Evolutionary conservation across 2,888 invertebrate genomes (phyloP).

Genomic region (Polyommatus icarus): DNA sequence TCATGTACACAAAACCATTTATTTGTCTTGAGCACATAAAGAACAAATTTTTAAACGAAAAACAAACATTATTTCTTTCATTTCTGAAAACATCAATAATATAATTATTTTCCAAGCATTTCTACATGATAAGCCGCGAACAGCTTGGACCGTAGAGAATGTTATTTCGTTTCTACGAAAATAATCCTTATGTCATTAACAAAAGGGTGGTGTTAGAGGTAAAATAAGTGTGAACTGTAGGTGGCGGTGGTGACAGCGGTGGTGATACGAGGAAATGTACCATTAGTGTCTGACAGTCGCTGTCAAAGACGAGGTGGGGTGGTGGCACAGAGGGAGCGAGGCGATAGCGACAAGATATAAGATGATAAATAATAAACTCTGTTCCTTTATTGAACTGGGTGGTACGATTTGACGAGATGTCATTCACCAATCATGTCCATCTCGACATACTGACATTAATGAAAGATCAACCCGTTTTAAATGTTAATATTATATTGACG

Average conservation of each 20-base stretch:
- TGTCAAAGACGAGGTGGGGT: slow-evolving; percentile 15
- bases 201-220: not conserved
- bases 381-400: too few species aligned
- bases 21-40: slow-evolving; percentile 1
- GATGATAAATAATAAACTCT: too few species aligned
- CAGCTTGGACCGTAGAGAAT: not conserved
- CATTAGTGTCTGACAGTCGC: slow-evolving; percentile 25
- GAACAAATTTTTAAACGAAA: not conserved
- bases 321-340: not conserved
- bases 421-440: too few species aligned
- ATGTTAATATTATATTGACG: too few species aligned
- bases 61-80: not conserved
- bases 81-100: slow-evolving; percentile 6
- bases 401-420: too few species aligned
- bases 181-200: not conserved
- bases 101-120: slow-evolving; percentile 13
- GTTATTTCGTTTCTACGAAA: too few species aligned
- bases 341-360: not conserved
- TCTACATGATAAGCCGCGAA: not conserved
- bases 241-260: not conserved
- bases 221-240: not conserved
- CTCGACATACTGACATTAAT: too few species aligned
- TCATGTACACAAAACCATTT: not conserved
- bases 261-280: slow-evolving; percentile 31
- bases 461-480: too few species aligned